These are phyloP conservation scores for Hippolais icterina DNA, from an alignment of 2,113 vertebrate species.

Conservation along the genomic window DNA sequence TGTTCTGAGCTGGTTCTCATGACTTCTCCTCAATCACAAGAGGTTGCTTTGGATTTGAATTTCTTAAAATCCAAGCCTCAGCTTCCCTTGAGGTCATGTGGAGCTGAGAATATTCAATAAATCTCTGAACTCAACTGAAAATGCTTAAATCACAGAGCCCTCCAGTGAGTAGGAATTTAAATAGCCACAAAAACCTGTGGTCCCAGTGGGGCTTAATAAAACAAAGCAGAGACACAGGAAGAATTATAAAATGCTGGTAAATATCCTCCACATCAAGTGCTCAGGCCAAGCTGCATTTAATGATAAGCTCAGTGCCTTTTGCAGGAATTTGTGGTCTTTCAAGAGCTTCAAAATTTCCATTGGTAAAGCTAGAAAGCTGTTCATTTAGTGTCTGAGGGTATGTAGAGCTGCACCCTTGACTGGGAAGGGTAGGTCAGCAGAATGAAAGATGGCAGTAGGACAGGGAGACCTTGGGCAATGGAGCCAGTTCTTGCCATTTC, in stretches of 20 bases:
- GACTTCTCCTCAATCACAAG: background rate
- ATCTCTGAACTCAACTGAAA: background rate
- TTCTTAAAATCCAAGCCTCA: background rate
- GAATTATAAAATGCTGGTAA: background rate
- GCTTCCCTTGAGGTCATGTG: background rate
- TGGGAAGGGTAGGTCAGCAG: background rate
- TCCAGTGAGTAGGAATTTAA: background rate
- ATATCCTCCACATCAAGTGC: background rate
- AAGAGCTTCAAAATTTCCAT: background rate
- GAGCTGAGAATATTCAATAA: background rate
- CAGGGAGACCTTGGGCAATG: background rate
- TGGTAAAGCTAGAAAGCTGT: background rate
- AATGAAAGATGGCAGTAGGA: background rate
- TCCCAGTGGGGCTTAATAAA: background rate
- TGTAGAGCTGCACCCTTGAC: background rate
- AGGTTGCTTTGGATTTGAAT: background rate
- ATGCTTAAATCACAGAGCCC: background rate
- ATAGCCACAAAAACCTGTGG: background rate
- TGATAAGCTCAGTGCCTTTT: background rate
- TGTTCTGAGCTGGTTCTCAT: rapidly evolving
- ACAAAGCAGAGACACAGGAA: background rate
- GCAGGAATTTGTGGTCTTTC: background rate
- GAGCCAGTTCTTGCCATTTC: background rate
- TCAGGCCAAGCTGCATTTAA: background rate
- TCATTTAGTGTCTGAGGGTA: background rate